phyloP scores from a whole-genome alignment of 2,113 vertebrate species.

The Gracilinanus agilis region DNA sequence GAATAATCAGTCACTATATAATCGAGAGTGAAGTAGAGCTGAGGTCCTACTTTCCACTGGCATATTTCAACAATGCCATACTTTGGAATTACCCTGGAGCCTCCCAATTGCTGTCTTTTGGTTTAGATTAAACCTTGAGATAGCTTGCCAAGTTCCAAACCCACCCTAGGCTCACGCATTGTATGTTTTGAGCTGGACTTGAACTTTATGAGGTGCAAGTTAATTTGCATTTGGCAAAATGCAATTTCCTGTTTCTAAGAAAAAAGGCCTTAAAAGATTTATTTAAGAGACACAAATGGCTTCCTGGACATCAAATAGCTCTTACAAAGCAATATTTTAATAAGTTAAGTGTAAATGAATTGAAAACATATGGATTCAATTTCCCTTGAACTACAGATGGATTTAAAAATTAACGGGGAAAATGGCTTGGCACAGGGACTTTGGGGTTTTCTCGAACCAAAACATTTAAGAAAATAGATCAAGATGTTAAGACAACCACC shows the following conservation, averaged over 20 bases:
- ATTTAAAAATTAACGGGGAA: constrained; percentile 72
- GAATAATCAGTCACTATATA: not conserved
- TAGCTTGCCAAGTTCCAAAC: constrained; percentile 78
- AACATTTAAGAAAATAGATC: constrained; percentile 77
- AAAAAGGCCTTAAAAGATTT: constrained; percentile 81
- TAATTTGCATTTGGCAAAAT: constrained; percentile 83
- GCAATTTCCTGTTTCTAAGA: constrained; percentile 83
- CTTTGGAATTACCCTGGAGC: constrained; percentile 68
- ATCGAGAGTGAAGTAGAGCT: constrained; percentile 11
- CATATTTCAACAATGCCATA: constrained; percentile 73
- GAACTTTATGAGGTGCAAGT: constrained; percentile 81
- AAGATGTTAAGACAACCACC: constrained; percentile 77
- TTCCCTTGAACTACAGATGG: constrained; percentile 81
- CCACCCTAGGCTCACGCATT: constrained; percentile 59
- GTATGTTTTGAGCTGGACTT: constrained; percentile 80
- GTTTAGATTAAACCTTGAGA: constrained; percentile 78
- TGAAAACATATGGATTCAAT: constrained; percentile 81
- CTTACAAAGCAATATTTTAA: constrained; percentile 83
- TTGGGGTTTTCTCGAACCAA: constrained; percentile 72
- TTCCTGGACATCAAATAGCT: constrained; percentile 82
- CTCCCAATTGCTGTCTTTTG: constrained; percentile 73
- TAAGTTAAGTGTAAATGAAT: constrained; percentile 83
- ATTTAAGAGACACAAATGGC: constrained; percentile 81
- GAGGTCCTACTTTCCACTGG: constrained; percentile 55
- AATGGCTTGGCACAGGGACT: constrained; percentile 69